These are phyloP conservation scores for Cyclura pinguis DNA, from an alignment of 2,797 vertebrate species.

Conservation along the genomic window DNA sequence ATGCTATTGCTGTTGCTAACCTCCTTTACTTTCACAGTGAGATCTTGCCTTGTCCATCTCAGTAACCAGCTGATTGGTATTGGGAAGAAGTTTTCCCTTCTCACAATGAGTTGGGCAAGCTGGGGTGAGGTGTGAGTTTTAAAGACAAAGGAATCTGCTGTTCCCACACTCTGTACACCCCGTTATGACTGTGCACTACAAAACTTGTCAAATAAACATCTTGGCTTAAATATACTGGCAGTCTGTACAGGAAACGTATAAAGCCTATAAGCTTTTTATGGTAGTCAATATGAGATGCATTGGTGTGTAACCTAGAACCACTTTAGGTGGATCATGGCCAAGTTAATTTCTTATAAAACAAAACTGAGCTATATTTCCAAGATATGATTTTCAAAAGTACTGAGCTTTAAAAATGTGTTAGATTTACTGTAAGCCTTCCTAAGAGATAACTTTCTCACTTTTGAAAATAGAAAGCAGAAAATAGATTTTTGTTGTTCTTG, in stretches of 20 bases:
- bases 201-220: background rate
- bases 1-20: too few species aligned
- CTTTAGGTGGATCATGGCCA: background rate
- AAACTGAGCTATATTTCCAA: slow-evolving; percentile 65
- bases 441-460: slow-evolving; percentile 73
- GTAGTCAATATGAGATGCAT: background rate
- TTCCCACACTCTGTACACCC: background rate
- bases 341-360: slow-evolving; percentile 31
- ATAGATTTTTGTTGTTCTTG: slow-evolving; percentile 73
- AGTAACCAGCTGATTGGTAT: background rate
- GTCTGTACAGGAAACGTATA: background rate
- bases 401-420: slow-evolving; percentile 65
- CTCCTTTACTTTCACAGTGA: background rate
- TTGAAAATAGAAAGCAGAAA: slow-evolving; percentile 72
- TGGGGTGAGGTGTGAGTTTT: background rate
- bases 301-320: background rate
- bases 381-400: slow-evolving; percentile 53
- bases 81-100: background rate
- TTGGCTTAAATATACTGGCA: background rate
- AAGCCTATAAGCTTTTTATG: too few species aligned
- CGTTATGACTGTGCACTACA: background rate
- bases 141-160: background rate
- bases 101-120: too few species aligned
- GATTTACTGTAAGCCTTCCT: slow-evolving; percentile 73
- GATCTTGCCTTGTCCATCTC: background rate